Percentiles rank a stretch among this genome's conserved stretches.
Conservation (phyloP, 35 echinoderm and acorn worm genomes). For the Holothuria glaberrima region DNA sequence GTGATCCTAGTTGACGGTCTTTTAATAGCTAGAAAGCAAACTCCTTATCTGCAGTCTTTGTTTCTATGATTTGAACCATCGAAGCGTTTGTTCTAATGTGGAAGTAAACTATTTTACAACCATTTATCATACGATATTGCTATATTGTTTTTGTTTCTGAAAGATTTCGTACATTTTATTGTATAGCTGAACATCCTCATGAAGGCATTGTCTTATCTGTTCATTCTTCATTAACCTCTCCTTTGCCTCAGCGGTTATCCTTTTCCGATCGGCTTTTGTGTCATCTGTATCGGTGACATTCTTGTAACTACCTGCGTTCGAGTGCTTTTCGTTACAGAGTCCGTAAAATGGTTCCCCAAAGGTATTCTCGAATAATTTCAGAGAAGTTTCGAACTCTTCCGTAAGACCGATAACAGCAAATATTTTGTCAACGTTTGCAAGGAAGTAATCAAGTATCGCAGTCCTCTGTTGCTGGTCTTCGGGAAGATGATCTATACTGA, state of each 20-base stretch:
- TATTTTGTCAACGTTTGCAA: conserved; percentile 17
- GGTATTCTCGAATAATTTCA: conserved; percentile 29
- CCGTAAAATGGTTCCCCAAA: conserved; percentile 11
- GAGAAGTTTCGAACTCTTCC: no score
- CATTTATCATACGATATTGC: no score
- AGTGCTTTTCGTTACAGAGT: neutral
- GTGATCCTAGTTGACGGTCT: no score
- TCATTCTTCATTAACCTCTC: conserved; percentile 2
- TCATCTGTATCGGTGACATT: neutral
- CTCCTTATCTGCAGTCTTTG: no score
- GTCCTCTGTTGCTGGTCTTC: neutral
- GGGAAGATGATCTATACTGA: neutral
- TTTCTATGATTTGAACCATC: no score
- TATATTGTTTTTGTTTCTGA: no score
- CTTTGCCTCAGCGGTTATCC: neutral
- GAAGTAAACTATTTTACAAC: no score
- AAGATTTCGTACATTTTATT: no score
- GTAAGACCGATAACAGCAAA: conserved; percentile 27
- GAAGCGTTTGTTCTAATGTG: no score
- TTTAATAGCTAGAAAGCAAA: no score
- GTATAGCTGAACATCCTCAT: conserved; percentile 22
- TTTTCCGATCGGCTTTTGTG: neutral
- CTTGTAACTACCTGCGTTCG: no score
- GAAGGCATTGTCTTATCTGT: neutral
- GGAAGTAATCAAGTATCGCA: neutral